Evolutionary conservation across 2,797 vertebrate genomes (phyloP).

Genomic region (Xenopus petersii): DNA sequence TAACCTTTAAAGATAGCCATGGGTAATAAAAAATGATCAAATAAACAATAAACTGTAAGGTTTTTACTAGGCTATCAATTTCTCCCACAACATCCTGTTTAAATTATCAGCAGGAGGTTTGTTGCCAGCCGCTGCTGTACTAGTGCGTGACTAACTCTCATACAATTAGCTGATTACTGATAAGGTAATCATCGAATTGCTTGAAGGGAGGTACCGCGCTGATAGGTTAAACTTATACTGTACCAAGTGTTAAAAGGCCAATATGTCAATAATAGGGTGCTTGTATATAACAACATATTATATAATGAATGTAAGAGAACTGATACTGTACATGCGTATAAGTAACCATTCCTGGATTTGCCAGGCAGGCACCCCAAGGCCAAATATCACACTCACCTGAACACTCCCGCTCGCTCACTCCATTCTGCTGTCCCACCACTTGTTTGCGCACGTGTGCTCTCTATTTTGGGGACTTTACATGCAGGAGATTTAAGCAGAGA

Average conservation of each 20-base stretch:
- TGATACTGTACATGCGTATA: too few species aligned
- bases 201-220: conserved; percentile 22
- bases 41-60: conserved; percentile 31
- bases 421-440: too few species aligned
- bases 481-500: too few species aligned
- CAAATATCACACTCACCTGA: too few species aligned
- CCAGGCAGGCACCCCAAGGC: too few species aligned
- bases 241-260: neutral
- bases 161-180: conserved; percentile 57
- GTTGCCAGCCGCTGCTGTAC: conserved; percentile 52
- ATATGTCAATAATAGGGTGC: neutral
- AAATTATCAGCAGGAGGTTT: conserved; percentile 50
- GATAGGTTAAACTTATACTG: neutral
- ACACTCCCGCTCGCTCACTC: too few species aligned
- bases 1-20: too few species aligned
- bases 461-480: too few species aligned
- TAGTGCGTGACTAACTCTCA: conserved; percentile 61
- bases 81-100: conserved; percentile 65
- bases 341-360: too few species aligned
- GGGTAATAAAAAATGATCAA: conserved; percentile 52
- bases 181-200: conserved; percentile 15
- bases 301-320: neutral
- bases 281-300: neutral
- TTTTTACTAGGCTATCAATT: conserved; percentile 50
- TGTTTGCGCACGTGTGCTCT: too few species aligned